Evolutionary conservation across 2,113 vertebrate species (phyloP).

Genomic region (Nerophis ophidion): DNA sequence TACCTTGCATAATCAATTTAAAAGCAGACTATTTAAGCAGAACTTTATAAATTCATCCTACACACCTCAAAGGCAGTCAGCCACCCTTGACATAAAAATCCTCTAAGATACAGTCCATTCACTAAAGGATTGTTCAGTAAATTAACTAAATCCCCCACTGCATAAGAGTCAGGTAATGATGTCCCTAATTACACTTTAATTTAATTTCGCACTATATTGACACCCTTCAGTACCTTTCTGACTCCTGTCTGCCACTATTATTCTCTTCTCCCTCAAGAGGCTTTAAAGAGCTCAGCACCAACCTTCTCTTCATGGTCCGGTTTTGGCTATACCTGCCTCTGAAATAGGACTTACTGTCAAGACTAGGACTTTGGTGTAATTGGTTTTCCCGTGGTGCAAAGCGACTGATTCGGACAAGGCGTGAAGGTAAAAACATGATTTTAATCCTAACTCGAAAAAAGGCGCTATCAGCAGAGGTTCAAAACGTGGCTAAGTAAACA

Average conservation of each 20-base stretch:
- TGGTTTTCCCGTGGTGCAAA: too few relatives aligned
- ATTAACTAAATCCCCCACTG: slow-evolving; percentile 69
- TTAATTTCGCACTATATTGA: slow-evolving; percentile 71
- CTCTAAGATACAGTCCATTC: slow-evolving; percentile 56
- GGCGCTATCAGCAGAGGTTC: too few relatives aligned
- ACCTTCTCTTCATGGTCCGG: slow-evolving; percentile 51
- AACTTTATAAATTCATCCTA: slow-evolving; percentile 47
- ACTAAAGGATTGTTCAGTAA: slow-evolving; percentile 64
- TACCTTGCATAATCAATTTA: slow-evolving; percentile 33
- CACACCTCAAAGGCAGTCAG: slow-evolving; percentile 42
- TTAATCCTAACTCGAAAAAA: too few relatives aligned
- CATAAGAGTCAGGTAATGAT: slow-evolving; percentile 74
- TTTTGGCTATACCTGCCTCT: slow-evolving; percentile 27
- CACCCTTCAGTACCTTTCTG: slow-evolving; percentile 69
- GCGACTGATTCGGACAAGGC: too few relatives aligned
- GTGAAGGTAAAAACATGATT: too few relatives aligned
- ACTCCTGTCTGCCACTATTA: slow-evolving; percentile 47
- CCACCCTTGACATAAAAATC: slow-evolving; percentile 58
- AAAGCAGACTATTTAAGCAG: slow-evolving; percentile 34
- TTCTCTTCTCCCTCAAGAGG: slow-evolving; percentile 43
- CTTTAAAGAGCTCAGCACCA: slow-evolving; percentile 37
- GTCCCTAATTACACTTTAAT: slow-evolving; percentile 75
- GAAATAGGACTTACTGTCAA: too few relatives aligned
- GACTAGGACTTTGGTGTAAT: too few relatives aligned
- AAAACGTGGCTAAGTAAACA: too few relatives aligned